Conservation (phyloP, 2,888 invertebrate species). For the Netelia virgata region DNA sequence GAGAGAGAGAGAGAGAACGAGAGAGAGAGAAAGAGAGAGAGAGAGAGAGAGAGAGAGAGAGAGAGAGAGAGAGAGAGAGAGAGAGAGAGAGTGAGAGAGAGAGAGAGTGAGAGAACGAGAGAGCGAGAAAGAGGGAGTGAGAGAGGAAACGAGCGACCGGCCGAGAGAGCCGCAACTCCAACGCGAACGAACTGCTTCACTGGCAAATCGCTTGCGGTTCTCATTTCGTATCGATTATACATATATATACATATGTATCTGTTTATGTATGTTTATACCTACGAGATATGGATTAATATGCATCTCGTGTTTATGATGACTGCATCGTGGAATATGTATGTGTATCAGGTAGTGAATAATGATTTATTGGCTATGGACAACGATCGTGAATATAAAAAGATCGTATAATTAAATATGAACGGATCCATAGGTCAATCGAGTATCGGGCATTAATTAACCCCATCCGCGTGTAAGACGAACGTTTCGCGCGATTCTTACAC, state of each 20-base stretch:
- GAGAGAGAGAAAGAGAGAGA: constrained; percentile 52
- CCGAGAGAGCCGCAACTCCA: constrained; percentile 80
- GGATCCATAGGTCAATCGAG: constrained; percentile 1
- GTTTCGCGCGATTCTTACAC: too few species aligned
- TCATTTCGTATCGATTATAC: constrained; percentile 76
- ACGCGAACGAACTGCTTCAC: constrained; percentile 82
- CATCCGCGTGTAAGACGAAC: too few species aligned
- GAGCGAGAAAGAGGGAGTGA: constrained; percentile 58
- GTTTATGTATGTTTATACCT: background rate
- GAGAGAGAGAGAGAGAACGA: constrained; percentile 46
- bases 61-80: constrained; percentile 35
- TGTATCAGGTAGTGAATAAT: constrained; percentile 6
- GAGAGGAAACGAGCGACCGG: constrained; percentile 74
- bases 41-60: constrained; percentile 64
- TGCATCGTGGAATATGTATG: constrained; percentile 3
- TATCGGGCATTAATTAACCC: background rate
- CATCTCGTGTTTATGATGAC: constrained; percentile 5
- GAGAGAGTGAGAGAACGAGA: constrained; percentile 35
- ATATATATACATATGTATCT: constrained; percentile 5
- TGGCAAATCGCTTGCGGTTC: constrained; percentile 83
- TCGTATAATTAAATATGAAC: constrained; percentile 1
- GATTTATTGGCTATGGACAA: constrained; percentile 1
- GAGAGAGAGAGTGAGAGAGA: constrained; percentile 63
- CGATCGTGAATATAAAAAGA: background rate
- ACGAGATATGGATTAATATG: background rate